Evolutionary conservation across 1,140 invertebrate genomes (phyloP).

Genomic region (Acromyrmex echinatior): DNA sequence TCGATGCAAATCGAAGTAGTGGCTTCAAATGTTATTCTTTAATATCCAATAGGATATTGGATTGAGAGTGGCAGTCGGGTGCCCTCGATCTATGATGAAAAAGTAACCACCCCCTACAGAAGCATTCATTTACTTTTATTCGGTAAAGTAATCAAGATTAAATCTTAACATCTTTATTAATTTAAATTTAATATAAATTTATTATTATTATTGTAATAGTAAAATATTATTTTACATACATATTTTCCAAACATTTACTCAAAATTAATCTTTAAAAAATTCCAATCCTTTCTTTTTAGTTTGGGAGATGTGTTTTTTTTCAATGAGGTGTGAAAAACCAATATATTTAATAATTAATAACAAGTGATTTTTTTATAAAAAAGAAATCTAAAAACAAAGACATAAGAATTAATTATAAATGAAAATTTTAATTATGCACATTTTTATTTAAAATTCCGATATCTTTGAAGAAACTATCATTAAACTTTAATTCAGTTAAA

Average conservation of each 20-base stretch:
- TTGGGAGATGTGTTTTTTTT: not conserved
- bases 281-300: not conserved
- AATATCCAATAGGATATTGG: slow-evolving; percentile 76
- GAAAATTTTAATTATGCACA: not conserved
- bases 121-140: slow-evolving; percentile 50
- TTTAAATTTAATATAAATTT: slow-evolving; percentile 73
- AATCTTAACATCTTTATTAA: slow-evolving; percentile 78
- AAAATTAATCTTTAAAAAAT: not conserved
- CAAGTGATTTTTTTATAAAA: not conserved
- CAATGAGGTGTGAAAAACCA: not conserved
- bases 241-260: not conserved
- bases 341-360: not conserved
- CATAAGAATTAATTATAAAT: not conserved
- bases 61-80: slow-evolving; percentile 9
- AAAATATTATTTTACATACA: not conserved
- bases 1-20: slow-evolving; percentile 66
- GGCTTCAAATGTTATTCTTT: slow-evolving; percentile 76
- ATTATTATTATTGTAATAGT: slow-evolving; percentile 68
- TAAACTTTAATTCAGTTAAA: not conserved
- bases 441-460: not conserved
- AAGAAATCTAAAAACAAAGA: not conserved
- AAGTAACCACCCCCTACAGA: slow-evolving; percentile 40
- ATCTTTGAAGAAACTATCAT: not conserved
- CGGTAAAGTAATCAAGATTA: slow-evolving; percentile 73
- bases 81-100: slow-evolving; percentile 57